These are phyloP conservation scores for Muntiacus reevesi DNA, from an alignment of 2,113 vertebrate genomes.

Conservation along the genomic window DNA sequence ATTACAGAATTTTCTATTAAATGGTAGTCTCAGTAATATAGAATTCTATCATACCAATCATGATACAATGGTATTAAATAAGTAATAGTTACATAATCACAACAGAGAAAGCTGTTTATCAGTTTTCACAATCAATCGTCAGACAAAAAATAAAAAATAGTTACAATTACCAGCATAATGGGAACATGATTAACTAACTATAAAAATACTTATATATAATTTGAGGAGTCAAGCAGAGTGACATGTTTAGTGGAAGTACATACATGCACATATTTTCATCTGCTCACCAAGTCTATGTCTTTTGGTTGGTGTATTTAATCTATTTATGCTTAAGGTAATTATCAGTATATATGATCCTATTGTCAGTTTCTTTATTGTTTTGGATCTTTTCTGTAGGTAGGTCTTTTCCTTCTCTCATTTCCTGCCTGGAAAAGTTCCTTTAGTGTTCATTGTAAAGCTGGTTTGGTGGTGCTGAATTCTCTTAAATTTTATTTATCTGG, in stretches of 20 bases:
- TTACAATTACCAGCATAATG: not conserved
- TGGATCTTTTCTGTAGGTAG: not conserved
- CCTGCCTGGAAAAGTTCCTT: not conserved
- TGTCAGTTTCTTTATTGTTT: not conserved
- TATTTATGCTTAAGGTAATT: not conserved
- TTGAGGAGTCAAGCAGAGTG: not conserved
- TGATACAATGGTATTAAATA: not conserved
- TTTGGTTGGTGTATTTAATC: not conserved
- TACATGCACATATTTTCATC: not conserved
- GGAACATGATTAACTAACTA: not conserved
- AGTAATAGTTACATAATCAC: not conserved
- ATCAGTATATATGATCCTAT: rapidly evolving
- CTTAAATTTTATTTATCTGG: not conserved
- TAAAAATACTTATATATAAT: not conserved
- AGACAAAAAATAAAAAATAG: not conserved
- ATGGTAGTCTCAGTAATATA: not conserved
- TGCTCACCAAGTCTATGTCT: not conserved
- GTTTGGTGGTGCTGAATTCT: not conserved
- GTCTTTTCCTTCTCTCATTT: not conserved
- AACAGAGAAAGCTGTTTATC: not conserved
- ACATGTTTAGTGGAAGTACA: not conserved
- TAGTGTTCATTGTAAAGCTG: not conserved
- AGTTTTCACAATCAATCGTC: not conserved
- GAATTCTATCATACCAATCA: not conserved
- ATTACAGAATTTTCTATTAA: not conserved